Conservation (phyloP, 1,140 invertebrate species). For the Cylas formicarius region DNA sequence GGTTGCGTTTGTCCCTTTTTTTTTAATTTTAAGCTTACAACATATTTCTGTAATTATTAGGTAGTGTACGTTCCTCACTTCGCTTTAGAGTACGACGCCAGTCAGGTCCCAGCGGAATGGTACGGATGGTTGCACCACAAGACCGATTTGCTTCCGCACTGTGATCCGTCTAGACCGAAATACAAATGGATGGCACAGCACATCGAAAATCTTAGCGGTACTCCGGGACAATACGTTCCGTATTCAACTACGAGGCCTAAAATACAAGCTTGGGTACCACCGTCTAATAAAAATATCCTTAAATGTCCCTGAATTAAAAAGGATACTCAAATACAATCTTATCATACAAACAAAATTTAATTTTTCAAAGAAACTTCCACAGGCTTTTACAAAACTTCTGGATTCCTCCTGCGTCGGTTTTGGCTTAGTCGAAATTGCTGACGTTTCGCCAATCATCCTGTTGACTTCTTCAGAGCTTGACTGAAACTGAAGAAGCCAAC, state of each 20-base stretch:
- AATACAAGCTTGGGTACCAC: slow-evolving; percentile 75
- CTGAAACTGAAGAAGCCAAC: too few relatives aligned
- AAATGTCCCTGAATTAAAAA: too few relatives aligned
- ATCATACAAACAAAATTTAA: too few relatives aligned
- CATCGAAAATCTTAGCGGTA: slow-evolving; percentile 75
- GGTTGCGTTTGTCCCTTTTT: slow-evolving; percentile 50
- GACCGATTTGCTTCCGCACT: slow-evolving; percentile 64
- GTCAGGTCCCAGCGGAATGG: slow-evolving; percentile 88
- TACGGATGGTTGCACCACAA: slow-evolving; percentile 80
- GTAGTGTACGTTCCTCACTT: slow-evolving; percentile 73
- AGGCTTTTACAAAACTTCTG: too few relatives aligned
- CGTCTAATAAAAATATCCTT: too few relatives aligned
- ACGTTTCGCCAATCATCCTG: too few relatives aligned
- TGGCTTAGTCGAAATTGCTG: too few relatives aligned
- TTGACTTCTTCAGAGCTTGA: too few relatives aligned
- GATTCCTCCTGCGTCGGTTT: too few relatives aligned
- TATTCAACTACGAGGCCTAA: slow-evolving; percentile 80
- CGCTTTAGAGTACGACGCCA: slow-evolving; percentile 84
- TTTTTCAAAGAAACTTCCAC: too few relatives aligned
- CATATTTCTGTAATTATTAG: slow-evolving; percentile 33
- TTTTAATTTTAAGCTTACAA: not conserved
- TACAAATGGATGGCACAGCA: slow-evolving; percentile 82
- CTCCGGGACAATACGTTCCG: slow-evolving; percentile 71
- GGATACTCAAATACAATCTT: too few relatives aligned
- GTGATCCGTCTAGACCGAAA: slow-evolving; percentile 63